phyloP scores from a whole-genome alignment of 1,140 invertebrate species.

The Zaprionus lachaisei region DNA sequence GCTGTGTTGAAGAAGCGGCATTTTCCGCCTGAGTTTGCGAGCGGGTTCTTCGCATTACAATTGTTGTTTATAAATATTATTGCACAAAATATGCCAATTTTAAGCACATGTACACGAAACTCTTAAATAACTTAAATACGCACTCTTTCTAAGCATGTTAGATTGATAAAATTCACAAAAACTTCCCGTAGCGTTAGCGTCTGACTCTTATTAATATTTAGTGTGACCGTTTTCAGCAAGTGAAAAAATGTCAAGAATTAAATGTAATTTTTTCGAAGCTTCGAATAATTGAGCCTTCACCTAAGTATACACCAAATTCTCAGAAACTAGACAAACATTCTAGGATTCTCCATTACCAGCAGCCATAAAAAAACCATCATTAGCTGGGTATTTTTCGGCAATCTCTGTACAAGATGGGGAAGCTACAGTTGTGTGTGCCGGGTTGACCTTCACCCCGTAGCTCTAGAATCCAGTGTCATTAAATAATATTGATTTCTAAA shows the following conservation, averaged over 20 bases:
- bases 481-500: no score
- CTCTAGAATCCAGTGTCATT: no score
- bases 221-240: slow-evolving; percentile 28
- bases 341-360: neutral
- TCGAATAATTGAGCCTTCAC: neutral
- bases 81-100: slow-evolving; percentile 47
- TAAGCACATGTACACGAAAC: slow-evolving; percentile 18
- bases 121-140: slow-evolving; percentile 36
- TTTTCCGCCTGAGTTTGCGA: slow-evolving; percentile 84
- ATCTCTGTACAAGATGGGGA: neutral
- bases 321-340: neutral
- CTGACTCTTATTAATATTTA: slow-evolving; percentile 33
- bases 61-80: slow-evolving; percentile 44
- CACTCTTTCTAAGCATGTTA: slow-evolving; percentile 35
- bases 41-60: slow-evolving; percentile 82
- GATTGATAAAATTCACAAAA: slow-evolving; percentile 37
- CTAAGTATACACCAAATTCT: neutral
- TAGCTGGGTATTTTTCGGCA: no score
- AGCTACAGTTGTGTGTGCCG: neutral
- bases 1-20: slow-evolving; percentile 66
- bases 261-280: neutral
- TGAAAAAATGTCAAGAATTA: slow-evolving; percentile 7
- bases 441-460: no score
- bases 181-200: slow-evolving; percentile 48
- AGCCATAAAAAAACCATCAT: neutral